These are phyloP conservation scores for Paramormyrops kingsleyae DNA, from an alignment of 2,113 vertebrate genomes.

Conservation along the genomic window DNA sequence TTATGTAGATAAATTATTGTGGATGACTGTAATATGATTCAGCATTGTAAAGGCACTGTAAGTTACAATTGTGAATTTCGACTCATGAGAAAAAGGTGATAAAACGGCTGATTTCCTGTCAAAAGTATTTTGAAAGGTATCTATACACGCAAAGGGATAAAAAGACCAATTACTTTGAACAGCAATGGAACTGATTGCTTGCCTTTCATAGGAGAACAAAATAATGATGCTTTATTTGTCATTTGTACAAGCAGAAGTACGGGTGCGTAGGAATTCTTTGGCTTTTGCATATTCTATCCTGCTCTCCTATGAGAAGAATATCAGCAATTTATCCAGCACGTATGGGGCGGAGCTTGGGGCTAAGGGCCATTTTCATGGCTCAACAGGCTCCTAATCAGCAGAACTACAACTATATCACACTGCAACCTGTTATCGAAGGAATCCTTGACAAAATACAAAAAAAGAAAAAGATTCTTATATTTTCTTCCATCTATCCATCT, in stretches of 20 bases:
- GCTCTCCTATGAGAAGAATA: not conserved
- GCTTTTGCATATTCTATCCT: not conserved
- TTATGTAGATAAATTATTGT: not conserved
- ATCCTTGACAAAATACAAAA: not conserved
- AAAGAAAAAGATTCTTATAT: not conserved
- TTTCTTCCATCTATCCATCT: no score
- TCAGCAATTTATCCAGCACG: not conserved
- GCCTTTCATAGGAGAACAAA: not conserved
- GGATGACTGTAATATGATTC: not conserved
- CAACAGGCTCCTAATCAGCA: not conserved
- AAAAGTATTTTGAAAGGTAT: not conserved
- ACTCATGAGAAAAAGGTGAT: not conserved
- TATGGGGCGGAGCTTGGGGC: not conserved
- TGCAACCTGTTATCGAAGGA: not conserved
- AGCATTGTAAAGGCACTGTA: not conserved
- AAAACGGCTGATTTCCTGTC: not conserved
- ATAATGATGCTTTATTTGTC: not conserved
- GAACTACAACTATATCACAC: not conserved
- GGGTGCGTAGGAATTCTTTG: not conserved
- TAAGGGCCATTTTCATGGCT: not conserved
- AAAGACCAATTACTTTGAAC: not conserved
- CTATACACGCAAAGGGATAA: not conserved
- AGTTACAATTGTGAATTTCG: not conserved
- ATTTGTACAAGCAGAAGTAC: not conserved
- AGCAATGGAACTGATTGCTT: not conserved